Percentiles rank a stretch among this genome's conserved stretches.
phyloP scores from a whole-genome alignment of 2,797 vertebrate species.

The Ambastaia sidthimunki region DNA sequence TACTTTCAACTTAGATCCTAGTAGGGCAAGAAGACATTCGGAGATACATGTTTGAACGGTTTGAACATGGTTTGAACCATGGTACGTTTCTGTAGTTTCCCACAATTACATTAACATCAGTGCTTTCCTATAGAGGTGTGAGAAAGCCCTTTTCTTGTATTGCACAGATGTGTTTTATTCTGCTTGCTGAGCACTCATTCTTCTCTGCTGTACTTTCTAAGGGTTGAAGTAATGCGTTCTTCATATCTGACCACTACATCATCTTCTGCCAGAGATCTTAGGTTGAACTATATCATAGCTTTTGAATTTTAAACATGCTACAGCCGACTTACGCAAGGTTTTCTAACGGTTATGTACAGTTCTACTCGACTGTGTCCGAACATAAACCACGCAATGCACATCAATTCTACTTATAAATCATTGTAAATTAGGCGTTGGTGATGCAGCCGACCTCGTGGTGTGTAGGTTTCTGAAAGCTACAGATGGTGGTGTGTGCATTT shows the following conservation, averaged over 20 bases:
- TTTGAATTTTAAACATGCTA: slow-evolving; percentile 20
- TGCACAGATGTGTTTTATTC: slow-evolving; percentile 66
- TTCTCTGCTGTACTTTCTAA: neutral
- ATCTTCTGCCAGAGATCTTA: neutral
- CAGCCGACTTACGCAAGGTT: neutral
- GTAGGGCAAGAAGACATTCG: slow-evolving; percentile 25
- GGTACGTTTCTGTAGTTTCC: slow-evolving; percentile 19
- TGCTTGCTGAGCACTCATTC: slow-evolving; percentile 8
- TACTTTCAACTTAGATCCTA: slow-evolving; percentile 14
- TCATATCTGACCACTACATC: neutral
- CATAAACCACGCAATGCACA: slow-evolving; percentile 7
- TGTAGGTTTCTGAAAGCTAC: slow-evolving; percentile 49
- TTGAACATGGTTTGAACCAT: slow-evolving; percentile 27
- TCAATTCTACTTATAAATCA: neutral
- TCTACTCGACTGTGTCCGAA: neutral
- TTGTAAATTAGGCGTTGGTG: slow-evolving; percentile 2
- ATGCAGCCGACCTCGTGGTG: neutral
- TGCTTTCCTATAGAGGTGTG: slow-evolving; percentile 45
- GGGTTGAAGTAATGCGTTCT: neutral
- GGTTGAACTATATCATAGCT: neutral
- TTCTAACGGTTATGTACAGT: slow-evolving; percentile 3
- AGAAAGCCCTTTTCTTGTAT: slow-evolving; percentile 78
- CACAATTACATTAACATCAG: slow-evolving; percentile 2
- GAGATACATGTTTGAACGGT: neutral
- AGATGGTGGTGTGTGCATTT: slow-evolving; percentile 31